Evolutionary conservation across 2,113 vertebrate genomes (phyloP).

Genomic region (Poeciliopsis occidentalis): DNA sequence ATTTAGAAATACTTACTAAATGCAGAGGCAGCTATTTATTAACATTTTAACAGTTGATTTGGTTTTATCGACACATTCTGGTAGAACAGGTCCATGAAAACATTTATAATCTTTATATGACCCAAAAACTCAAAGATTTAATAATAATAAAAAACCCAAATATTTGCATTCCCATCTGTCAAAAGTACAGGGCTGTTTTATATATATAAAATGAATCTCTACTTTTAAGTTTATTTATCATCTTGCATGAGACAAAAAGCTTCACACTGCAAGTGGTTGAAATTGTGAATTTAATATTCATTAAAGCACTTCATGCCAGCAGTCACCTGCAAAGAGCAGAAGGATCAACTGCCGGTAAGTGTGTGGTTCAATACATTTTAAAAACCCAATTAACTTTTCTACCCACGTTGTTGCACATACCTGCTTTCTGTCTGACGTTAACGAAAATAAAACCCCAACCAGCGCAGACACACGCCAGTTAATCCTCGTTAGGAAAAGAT

Average conservation of each 20-base stretch:
- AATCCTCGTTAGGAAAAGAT: background rate
- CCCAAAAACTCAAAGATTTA: too few relatives aligned
- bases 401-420: conserved; percentile 20
- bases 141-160: too few relatives aligned
- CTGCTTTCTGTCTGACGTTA: conserved; percentile 17
- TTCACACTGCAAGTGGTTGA: background rate
- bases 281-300: background rate
- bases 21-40: too few relatives aligned
- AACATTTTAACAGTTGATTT: too few relatives aligned
- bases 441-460: conserved; percentile 4
- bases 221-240: background rate
- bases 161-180: too few relatives aligned
- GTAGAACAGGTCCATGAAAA: too few relatives aligned
- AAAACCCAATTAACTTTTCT: conserved; percentile 15
- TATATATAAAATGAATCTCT: background rate
- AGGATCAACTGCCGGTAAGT: background rate
- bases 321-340: background rate
- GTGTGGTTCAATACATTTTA: background rate
- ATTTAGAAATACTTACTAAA: too few relatives aligned
- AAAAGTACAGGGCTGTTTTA: background rate
- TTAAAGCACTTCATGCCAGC: background rate
- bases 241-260: background rate
- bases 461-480: background rate
- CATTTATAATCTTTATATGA: too few relatives aligned
- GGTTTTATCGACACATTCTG: too few relatives aligned